Conservation (phyloP, 2,888 invertebrate genomes). For the Meteorus cinctellus region DNA sequence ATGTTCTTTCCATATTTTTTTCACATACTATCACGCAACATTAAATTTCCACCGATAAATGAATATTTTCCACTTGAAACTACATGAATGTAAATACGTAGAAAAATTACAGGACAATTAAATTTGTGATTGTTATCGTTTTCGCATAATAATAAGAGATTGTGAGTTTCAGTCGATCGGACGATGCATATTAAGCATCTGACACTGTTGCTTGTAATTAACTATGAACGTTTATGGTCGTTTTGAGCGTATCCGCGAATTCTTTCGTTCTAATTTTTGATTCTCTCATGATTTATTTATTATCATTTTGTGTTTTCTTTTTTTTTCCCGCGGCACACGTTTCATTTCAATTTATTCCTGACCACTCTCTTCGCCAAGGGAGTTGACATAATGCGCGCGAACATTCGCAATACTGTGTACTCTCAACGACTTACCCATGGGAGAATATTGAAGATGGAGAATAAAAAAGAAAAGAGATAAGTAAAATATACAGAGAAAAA, state of each 20-base stretch:
- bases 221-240: neutral
- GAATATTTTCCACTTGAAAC: neutral
- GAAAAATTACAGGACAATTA: no score
- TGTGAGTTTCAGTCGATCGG: no score
- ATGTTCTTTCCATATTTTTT: neutral
- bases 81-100: neutral
- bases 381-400: neutral
- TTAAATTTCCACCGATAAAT: neutral
- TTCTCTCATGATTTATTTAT: neutral
- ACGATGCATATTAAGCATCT: no score
- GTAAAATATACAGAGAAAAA: neutral
- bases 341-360: conserved; percentile 31
- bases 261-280: neutral
- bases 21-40: neutral
- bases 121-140: no score
- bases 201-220: no score
- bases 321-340: neutral
- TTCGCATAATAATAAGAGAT: no score
- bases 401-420: neutral
- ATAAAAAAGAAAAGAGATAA: neutral
- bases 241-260: neutral
- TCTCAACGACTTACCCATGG: neutral
- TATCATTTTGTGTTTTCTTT: neutral
- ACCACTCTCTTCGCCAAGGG: conserved; percentile 1
- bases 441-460: conserved; percentile 5